Conservation (phyloP, 2,888 invertebrate species). For the Fabriciana adippe region DNA sequence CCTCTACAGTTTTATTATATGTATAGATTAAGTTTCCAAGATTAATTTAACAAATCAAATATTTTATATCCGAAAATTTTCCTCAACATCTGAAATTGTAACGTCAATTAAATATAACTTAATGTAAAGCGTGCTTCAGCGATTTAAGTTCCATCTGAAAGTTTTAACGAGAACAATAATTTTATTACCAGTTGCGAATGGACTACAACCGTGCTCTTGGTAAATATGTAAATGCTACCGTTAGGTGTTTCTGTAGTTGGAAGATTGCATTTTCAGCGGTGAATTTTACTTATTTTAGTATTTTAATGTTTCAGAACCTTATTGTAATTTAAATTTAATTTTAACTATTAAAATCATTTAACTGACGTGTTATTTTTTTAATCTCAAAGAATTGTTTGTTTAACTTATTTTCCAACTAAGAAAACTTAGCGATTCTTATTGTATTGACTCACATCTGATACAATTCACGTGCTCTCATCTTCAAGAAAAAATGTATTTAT, state of each 20-base stretch:
- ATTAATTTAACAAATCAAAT: not conserved
- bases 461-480: no score
- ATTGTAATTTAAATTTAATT: no score
- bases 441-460: no score
- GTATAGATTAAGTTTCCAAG: no score
- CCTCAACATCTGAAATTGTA: not conserved
- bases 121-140: conserved; percentile 14
- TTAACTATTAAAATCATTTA: no score
- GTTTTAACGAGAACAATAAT: conserved; percentile 29
- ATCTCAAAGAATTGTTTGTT: no score
- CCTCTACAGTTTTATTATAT: no score
- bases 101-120: conserved; percentile 15
- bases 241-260: conserved; percentile 10
- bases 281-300: not conserved
- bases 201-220: conserved; percentile 19
- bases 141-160: conserved; percentile 16
- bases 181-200: conserved; percentile 27
- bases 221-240: conserved; percentile 26
- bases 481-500: no score
- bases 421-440: no score
- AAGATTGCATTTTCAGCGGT: conserved; percentile 8
- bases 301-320: not conserved
- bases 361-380: no score
- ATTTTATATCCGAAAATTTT: not conserved
- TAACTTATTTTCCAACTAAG: no score